A percentile compares a stretch with the other conserved stretches of the same genome.
Conservation (phyloP, 2,888 invertebrate genomes). For the Nomada ferruginata region DNA sequence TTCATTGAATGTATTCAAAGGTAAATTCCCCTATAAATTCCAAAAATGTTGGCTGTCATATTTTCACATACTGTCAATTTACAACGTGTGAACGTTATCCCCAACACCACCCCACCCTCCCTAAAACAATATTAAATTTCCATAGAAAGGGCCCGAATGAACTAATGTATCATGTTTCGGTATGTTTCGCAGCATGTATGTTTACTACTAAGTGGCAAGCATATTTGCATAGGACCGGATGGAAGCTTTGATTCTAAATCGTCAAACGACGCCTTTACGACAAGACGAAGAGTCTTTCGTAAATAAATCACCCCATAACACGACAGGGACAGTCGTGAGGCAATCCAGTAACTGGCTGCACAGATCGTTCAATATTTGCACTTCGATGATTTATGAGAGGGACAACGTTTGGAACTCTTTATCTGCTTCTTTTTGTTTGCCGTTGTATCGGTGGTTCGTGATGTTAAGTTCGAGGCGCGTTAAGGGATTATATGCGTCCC, state of each 20-base stretch:
- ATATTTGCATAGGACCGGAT: conserved; percentile 53
- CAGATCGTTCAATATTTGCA: conserved; percentile 51
- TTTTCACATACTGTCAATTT: not conserved
- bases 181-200: conserved; percentile 17
- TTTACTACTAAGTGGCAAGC: conserved; percentile 29
- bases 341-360: conserved; percentile 14
- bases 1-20: not conserved
- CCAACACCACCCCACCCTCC: too few relatives aligned
- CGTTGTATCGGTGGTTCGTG: conserved; percentile 7
- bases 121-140: conserved; percentile 11
- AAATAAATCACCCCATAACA: conserved; percentile 44
- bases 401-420: conserved; percentile 44
- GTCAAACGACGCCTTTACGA: conserved; percentile 28
- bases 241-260: conserved; percentile 34
- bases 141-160: not conserved
- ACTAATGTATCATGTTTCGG: not conserved
- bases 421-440: conserved; percentile 39
- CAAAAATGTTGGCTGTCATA: too few relatives aligned
- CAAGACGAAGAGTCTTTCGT: conserved; percentile 30
- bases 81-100: not conserved
- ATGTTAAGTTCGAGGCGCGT: not conserved
- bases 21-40: not conserved
- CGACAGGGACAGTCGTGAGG: not conserved
- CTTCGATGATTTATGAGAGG: conserved; percentile 52
- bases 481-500: not conserved